Evolutionary conservation across 2,113 vertebrate species (phyloP).

Genomic region (Mesitornis unicolor): DNA sequence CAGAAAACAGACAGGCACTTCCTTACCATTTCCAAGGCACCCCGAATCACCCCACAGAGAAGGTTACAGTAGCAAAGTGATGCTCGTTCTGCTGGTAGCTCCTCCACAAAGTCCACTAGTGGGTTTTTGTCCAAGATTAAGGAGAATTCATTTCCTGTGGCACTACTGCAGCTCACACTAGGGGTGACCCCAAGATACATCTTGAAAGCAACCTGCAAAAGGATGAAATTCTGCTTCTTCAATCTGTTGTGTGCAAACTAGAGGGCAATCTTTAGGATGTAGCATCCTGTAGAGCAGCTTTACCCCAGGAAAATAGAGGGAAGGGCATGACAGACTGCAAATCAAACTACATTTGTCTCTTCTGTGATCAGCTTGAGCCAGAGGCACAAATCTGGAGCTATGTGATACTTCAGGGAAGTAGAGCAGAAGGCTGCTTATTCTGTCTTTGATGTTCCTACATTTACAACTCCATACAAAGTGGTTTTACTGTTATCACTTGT

Average conservation of each 20-base stretch:
- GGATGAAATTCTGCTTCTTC: neutral
- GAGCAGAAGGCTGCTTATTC: neutral
- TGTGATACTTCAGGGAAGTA: neutral
- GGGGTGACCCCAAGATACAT: conserved; percentile 81
- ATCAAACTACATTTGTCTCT: neutral
- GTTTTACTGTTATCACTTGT: neutral
- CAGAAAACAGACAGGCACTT: neutral
- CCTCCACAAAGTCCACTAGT: conserved; percentile 77
- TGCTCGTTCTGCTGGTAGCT: conserved; percentile 73
- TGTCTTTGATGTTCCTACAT: neutral
- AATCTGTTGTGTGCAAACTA: neutral
- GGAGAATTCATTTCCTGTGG: conserved; percentile 75
- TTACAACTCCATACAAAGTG: neutral
- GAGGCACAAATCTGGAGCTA: neutral
- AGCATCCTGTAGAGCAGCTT: neutral
- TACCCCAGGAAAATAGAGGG: neutral
- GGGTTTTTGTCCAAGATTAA: conserved; percentile 81
- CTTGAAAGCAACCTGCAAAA: conserved; percentile 80
- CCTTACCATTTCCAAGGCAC: conserved; percentile 82
- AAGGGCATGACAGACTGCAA: neutral
- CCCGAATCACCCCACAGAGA: conserved; percentile 79
- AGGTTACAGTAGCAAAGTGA: conserved; percentile 77
- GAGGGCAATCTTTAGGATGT: neutral
- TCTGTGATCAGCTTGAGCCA: neutral
- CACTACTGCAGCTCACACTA: conserved; percentile 68